These are phyloP conservation scores for Diplazon laetatorius DNA, from an alignment of 2,888 invertebrate genomes.

Conservation along the genomic window DNA sequence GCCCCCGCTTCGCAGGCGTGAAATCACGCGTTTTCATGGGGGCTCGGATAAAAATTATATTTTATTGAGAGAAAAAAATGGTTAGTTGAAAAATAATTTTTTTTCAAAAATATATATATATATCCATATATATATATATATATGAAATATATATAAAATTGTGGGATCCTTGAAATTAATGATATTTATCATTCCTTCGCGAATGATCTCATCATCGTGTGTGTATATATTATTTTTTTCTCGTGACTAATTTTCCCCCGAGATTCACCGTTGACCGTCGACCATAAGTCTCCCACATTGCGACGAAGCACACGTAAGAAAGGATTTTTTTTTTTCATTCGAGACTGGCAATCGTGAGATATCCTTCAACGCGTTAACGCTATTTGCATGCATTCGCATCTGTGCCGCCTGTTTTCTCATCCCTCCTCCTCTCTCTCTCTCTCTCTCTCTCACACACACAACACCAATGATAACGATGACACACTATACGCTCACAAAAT, in stretches of 20 bases:
- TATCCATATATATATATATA: too few relatives aligned
- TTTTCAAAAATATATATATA: too few relatives aligned
- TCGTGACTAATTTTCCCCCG: slow-evolving; percentile 32
- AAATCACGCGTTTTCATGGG: too few relatives aligned
- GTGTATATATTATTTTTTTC: slow-evolving; percentile 13
- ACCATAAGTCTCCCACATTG: background rate
- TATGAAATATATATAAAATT: too few relatives aligned
- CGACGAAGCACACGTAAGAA: background rate
- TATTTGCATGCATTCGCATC: slow-evolving; percentile 23
- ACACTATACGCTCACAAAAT: slow-evolving; percentile 1
- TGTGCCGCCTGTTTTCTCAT: background rate
- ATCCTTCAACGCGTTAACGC: background rate
- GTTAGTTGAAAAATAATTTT: too few relatives aligned
- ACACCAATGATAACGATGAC: slow-evolving; percentile 20
- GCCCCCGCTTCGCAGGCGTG: too few relatives aligned
- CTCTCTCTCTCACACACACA: background rate
- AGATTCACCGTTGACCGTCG: slow-evolving; percentile 22
- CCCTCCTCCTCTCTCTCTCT: background rate
- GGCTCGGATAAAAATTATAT: too few relatives aligned
- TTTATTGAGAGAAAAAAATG: too few relatives aligned
- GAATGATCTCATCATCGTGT: slow-evolving; percentile 43
- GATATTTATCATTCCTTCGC: slow-evolving; percentile 20
- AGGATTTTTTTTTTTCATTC: too few relatives aligned
- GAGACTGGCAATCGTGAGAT: slow-evolving; percentile 1
- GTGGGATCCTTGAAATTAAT: slow-evolving; percentile 31